phyloP scores from a whole-genome alignment of 2,113 vertebrate species.

The Oncorhynchus keta region DNA sequence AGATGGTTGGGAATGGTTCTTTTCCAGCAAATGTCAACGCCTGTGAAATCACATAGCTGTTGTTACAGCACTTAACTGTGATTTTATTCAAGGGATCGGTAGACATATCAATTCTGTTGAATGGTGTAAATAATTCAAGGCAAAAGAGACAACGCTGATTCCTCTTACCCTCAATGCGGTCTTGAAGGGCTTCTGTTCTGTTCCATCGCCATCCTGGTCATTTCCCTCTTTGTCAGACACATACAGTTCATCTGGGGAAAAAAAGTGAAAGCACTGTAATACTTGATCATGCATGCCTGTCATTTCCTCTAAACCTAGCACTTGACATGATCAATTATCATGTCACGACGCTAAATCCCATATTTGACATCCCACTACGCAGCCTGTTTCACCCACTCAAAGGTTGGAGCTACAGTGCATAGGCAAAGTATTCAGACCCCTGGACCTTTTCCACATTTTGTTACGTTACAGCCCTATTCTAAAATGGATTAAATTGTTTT shows the following conservation, averaged over 20 bases:
- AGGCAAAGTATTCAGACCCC: too few species aligned
- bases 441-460: too few species aligned
- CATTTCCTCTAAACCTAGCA: too few species aligned
- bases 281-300: too few species aligned
- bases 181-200: slow-evolving; percentile 90
- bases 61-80: background rate
- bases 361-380: too few species aligned
- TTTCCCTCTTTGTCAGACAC: slow-evolving; percentile 88
- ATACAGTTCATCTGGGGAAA: slow-evolving; percentile 81
- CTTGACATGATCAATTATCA: too few species aligned
- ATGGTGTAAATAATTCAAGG: background rate
- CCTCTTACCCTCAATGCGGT: slow-evolving; percentile 81
- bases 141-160: background rate
- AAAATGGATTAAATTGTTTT: too few species aligned
- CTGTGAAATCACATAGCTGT: slow-evolving; percentile 60
- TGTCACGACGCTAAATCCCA: too few species aligned
- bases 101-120: background rate
- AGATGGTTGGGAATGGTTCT: slow-evolving; percentile 91
- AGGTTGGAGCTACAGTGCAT: too few species aligned
- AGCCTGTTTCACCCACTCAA: too few species aligned
- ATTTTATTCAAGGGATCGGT: too few species aligned
- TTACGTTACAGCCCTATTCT: too few species aligned
- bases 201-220: slow-evolving; percentile 85
- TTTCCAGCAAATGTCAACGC: slow-evolving; percentile 85
- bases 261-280: background rate